Evolutionary conservation across 1,140 invertebrate species (phyloP), one percentile per base, ranked within the genome.

Genomic region (Battus philenor): DNA sequence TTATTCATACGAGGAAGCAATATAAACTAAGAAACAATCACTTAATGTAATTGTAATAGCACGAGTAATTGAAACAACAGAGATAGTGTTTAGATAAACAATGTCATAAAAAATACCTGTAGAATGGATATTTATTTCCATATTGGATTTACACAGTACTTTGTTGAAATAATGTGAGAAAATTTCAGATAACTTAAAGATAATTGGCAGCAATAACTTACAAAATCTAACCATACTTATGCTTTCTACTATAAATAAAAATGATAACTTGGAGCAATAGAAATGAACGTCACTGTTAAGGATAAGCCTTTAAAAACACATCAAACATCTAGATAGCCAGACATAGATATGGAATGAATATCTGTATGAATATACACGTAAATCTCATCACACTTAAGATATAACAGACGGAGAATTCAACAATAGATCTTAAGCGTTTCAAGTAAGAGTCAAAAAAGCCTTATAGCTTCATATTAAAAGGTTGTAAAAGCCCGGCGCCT

Each of bases 301-400:
- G 59, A 60, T 52, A 53, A 43, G 57, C 47, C 33, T 53, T 30
- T 49, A 54, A 59, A 52, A 55, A 68, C 64, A 61, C 60, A 57
- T 65, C 38, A 54, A 59, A 53, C 32, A 22, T 13, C 39, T 11
- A 61, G 59, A 66, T 64, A 61, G 60, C 61, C 59, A 56, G 51
- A 56, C 31, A 50, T 50, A 46, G 53, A 63, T 63, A 64, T 55
- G 38, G 52, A 45, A 32, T 13, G 48, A 60, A 59, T 66, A 59
- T 49, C 44, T 38, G 17, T 27, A 48, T 50, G 48, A 33, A 47
- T 59, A 47, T 65, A 59, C 59, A 59, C 53, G 45, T 63, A 63
- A 54, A 50, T 45, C 45, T 49, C 57, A 26, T 53, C 34, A 27
- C 44, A 54, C 50, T 51, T 43, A 45, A 27, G 22, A 18, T 20